A percentile compares a stretch with the other conserved stretches of the same genome.
Evolutionary conservation across 1,140 invertebrate species (phyloP).

Genomic region (Heliconius hermathena): DNA sequence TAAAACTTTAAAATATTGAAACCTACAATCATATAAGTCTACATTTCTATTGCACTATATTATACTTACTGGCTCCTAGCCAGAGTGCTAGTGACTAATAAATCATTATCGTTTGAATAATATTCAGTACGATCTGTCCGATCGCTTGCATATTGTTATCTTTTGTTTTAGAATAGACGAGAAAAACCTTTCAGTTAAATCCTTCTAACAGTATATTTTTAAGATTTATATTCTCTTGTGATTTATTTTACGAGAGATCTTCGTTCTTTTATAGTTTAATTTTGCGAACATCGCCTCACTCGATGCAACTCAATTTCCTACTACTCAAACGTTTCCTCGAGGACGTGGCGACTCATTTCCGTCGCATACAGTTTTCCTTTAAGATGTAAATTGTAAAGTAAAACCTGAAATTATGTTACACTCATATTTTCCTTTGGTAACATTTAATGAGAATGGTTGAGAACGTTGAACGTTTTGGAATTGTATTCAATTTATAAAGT

Average conservation of each 20-base stretch:
- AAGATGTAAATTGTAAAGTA: slow-evolving; percentile 7
- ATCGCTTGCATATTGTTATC: background rate
- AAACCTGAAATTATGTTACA: slow-evolving; percentile 4
- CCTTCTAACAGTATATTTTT: background rate
- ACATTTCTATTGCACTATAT: background rate
- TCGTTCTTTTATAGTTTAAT: slow-evolving; percentile 3
- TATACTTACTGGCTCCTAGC: background rate
- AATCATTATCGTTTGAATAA: slow-evolving; percentile 10
- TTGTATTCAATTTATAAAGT: background rate
- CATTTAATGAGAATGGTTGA: background rate
- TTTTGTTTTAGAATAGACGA: background rate
- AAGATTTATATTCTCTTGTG: background rate
- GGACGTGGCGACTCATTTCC: slow-evolving; percentile 25
- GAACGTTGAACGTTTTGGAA: background rate
- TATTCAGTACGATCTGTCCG: background rate
- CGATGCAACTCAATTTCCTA: slow-evolving; percentile 24
- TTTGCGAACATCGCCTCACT: background rate
- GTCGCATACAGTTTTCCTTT: slow-evolving; percentile 3
- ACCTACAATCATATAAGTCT: background rate
- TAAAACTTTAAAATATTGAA: no score
- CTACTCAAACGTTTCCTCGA: slow-evolving; percentile 16
- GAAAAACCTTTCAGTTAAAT: background rate
- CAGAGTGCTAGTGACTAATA: background rate
- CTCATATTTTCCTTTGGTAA: background rate
- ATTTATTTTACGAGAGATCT: background rate